A percentile compares a stretch with the other conserved stretches of the same genome.
phyloP scores from a whole-genome alignment of 2,888 invertebrate species.

The Nebria brevicollis region DNA sequence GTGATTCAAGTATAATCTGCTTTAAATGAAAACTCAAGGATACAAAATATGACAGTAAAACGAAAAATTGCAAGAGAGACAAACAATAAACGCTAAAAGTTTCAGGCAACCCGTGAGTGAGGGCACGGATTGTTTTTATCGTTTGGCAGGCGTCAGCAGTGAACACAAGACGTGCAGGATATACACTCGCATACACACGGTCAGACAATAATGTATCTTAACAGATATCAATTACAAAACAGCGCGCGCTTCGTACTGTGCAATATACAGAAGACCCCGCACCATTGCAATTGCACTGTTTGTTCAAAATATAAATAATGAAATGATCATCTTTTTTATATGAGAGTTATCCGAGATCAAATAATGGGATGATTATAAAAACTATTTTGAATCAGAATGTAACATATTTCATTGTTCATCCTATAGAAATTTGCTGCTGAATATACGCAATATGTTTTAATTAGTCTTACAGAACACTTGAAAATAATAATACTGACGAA shows the following conservation, averaged over 20 bases:
- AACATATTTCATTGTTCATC: too few species aligned
- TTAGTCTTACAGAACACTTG: too few species aligned
- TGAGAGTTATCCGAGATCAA: too few species aligned
- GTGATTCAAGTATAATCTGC: slow-evolving; percentile 32
- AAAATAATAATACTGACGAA: too few species aligned
- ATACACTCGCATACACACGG: slow-evolving; percentile 5
- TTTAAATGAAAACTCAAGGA: slow-evolving; percentile 37
- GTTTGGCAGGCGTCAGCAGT: slow-evolving; percentile 4
- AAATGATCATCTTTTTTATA: too few species aligned
- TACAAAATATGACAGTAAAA: slow-evolving; percentile 25
- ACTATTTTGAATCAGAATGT: too few species aligned
- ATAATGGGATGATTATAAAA: too few species aligned
- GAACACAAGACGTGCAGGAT: background rate
- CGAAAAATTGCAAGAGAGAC: background rate
- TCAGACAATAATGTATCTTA: slow-evolving; percentile 21
- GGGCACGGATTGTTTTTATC: slow-evolving; percentile 41
- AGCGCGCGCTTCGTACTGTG: slow-evolving; percentile 13
- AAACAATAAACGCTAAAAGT: slow-evolving; percentile 10
- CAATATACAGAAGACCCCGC: background rate
- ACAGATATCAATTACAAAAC: slow-evolving; percentile 43
- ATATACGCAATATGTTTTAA: too few species aligned
- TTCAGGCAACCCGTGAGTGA: slow-evolving; percentile 3
- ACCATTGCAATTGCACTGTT: background rate
- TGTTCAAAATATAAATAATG: background rate
- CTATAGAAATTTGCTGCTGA: too few species aligned